Conservation (phyloP, 2,888 invertebrate genomes). For the Thalpophila matura region DNA sequence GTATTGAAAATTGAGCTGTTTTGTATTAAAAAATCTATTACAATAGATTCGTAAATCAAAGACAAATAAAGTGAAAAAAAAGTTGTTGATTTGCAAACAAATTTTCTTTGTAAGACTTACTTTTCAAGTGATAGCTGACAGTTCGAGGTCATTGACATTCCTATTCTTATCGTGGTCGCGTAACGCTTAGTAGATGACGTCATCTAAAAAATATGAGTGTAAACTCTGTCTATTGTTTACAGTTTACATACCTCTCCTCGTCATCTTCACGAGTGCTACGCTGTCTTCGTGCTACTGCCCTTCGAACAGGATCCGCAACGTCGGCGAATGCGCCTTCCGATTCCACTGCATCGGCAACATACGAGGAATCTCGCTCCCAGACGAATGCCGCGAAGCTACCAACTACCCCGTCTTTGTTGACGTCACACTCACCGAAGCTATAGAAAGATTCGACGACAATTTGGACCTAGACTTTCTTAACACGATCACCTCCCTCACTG, state of each 20-base stretch:
- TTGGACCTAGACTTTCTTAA: slow-evolving; percentile 70
- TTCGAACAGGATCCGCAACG: slow-evolving; percentile 59
- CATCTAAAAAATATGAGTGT: no score
- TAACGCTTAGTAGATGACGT: no score
- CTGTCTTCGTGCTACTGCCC: slow-evolving; percentile 72
- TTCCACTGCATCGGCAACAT: slow-evolving; percentile 75
- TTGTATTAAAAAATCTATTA: no score
- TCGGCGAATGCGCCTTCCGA: slow-evolving; percentile 71
- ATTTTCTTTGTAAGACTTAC: no score
- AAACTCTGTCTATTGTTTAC: slow-evolving; percentile 56
- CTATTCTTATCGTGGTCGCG: no score
- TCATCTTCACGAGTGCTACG: slow-evolving; percentile 62
- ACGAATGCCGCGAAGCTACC: slow-evolving; percentile 75
- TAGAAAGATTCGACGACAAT: slow-evolving; percentile 67
- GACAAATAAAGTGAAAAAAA: no score
- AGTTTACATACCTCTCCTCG: slow-evolving; percentile 63
- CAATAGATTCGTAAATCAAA: no score
- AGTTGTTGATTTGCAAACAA: no score
- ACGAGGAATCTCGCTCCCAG: slow-evolving; percentile 67
- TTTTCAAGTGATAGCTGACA: no score
- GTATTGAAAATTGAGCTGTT: no score
- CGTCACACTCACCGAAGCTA: slow-evolving; percentile 73
- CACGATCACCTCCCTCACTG: slow-evolving; percentile 74
- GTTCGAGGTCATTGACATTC: no score
- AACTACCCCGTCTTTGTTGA: slow-evolving; percentile 76